Conservation (phyloP, 1,140 invertebrate species). For the Cydia pomonella region DNA sequence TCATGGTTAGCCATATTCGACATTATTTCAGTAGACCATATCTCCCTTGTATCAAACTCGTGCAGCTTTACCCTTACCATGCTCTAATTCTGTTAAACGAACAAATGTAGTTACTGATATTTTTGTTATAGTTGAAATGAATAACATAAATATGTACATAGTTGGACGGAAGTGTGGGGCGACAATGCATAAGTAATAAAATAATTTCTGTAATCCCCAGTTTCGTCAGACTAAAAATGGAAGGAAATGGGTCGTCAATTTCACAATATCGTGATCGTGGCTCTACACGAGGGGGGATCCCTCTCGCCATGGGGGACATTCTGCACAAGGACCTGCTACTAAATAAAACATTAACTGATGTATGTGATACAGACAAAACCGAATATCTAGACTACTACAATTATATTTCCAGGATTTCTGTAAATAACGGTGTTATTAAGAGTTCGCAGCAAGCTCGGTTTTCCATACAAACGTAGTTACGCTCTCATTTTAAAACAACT, state of each 20-base stretch:
- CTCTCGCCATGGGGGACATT: background rate
- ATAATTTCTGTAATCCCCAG: conserved; percentile 1
- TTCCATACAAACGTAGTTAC: too few species aligned
- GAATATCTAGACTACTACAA: background rate
- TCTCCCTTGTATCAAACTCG: too few species aligned
- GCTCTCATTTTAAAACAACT: too few species aligned
- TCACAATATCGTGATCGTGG: background rate
- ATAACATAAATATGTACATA: background rate
- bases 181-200: background rate
- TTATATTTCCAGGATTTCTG: too few species aligned
- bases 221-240: conserved; percentile 26
- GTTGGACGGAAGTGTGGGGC: background rate
- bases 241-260: conserved; percentile 28
- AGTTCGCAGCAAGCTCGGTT: too few species aligned
- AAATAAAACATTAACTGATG: background rate
- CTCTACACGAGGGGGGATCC: conserved; percentile 12
- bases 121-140: background rate
- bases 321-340: background rate
- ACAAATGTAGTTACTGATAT: too few species aligned
- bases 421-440: too few species aligned
- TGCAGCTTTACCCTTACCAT: too few species aligned
- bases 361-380: background rate
- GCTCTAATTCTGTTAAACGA: too few species aligned
- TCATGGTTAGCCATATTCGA: too few species aligned
- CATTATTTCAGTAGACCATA: too few species aligned